Base-by-base conservation (phyloP, 2,797 vertebrate species). In the Malurus leucopterus region DNA sequence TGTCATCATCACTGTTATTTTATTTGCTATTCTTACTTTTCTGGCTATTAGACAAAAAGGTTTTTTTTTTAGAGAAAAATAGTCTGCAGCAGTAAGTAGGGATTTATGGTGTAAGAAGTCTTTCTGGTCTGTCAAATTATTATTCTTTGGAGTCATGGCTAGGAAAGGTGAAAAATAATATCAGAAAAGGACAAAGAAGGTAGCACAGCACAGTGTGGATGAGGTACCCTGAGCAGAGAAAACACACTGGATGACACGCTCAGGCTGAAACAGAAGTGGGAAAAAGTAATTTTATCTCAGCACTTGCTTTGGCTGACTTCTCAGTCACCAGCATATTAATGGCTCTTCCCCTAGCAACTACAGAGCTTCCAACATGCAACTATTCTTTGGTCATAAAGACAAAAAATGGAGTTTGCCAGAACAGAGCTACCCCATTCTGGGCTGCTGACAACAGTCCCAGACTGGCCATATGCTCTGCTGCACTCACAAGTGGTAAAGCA, bases 381-480 rank as follows among this genome's bases (percentile, higher is more conserved):
- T 79, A 82, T 93, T 94, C 93, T 94, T 95, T 84, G 85, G 94
- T 93, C 84, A 90, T 86, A 85, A 90, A 95, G 88, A 75, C 82
- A 92, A 94, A 95, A 95, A 94, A 68, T 21, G 23, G 86, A 94
- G 84, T 88, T 92, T 91, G 87, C 92, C 47, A 92, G 91, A 89
- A 86, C 64, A 78, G 90, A 89, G 75, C 80, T 94, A 92, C 90
- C 91, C 89, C 9, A 80, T 93, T 95, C 92, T 93, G 96, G 94
- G 95, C 75, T 91, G 93, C 93, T 92, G 94, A 96, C 96, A 95
- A 69, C 90, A 93, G 77, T 93, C 93, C 90, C 79, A 30, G 92
- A 90, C 93, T 95, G 91, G 76, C 96, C 96, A 95, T 96, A 96
- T 97, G 96, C 91, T 97, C 94, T 34, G 54, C 69, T 58, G 85